phyloP scores from a whole-genome alignment of 2,113 vertebrate species.

The Aleadryas rufinucha region DNA sequence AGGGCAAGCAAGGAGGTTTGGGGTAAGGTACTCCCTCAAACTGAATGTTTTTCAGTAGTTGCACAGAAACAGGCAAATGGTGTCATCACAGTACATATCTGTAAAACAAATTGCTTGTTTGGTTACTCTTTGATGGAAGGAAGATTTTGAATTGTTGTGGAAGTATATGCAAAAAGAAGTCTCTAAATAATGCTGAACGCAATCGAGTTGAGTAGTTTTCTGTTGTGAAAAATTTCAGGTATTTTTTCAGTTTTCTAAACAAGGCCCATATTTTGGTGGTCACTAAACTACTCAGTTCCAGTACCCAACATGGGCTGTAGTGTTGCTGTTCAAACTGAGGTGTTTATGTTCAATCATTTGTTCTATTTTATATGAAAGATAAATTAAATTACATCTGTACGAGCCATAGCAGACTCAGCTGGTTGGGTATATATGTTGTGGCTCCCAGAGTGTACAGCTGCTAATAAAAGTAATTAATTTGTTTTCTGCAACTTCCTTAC shows the following conservation, averaged over 20 bases:
- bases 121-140: background rate
- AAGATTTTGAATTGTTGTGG: background rate
- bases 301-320: background rate
- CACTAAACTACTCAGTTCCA: background rate
- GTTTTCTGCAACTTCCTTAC: background rate
- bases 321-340: background rate
- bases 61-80: background rate
- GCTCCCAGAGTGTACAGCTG: background rate
- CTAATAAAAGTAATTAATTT: background rate
- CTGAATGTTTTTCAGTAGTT: background rate
- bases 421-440: rapidly evolving
- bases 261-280: background rate
- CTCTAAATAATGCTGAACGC: background rate
- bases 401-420: background rate
- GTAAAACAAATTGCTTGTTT: background rate
- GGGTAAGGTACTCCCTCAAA: background rate
- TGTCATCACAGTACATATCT: background rate
- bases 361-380: background rate
- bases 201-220: background rate
- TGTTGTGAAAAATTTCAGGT: background rate
- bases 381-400: background rate
- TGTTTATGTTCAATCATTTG: background rate
- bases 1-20: background rate
- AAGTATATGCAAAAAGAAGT: background rate
- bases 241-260: background rate